Evolutionary conservation across 2,113 vertebrate species (phyloP).

Genomic region (Perognathus longimembris): DNA sequence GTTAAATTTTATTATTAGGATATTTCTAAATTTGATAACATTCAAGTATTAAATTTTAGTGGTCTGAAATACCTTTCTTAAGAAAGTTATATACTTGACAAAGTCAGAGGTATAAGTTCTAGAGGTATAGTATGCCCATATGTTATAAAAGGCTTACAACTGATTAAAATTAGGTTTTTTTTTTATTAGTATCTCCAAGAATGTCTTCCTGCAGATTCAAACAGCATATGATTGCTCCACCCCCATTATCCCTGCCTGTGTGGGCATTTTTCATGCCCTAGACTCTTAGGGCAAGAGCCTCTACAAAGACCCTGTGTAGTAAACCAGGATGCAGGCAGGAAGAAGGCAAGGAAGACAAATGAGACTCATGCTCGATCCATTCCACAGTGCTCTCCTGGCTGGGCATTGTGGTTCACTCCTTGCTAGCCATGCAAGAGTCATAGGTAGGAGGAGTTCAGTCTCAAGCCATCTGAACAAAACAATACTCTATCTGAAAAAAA

Average conservation of each 20-base stretch:
- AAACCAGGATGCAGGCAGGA: not conserved
- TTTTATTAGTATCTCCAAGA: not conserved
- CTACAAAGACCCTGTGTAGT: not conserved
- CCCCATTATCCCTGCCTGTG: not conserved
- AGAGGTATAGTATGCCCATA: not conserved
- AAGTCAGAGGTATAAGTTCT: not conserved
- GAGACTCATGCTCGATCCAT: not conserved
- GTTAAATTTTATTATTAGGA: conserved; percentile 1
- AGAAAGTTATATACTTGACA: conserved; percentile 41
- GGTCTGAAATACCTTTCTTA: conserved; percentile 29
- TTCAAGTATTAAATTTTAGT: not conserved
- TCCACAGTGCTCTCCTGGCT: not conserved
- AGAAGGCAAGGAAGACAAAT: not conserved
- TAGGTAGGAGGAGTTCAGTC: too few relatives aligned
- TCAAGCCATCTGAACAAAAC: too few relatives aligned
- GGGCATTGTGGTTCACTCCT: too few relatives aligned
- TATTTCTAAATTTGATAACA: not conserved
- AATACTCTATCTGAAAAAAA: too few relatives aligned
- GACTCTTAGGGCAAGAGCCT: not conserved
- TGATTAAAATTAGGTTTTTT: not conserved
- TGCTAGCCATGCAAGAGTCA: too few relatives aligned
- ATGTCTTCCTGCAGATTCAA: too few relatives aligned
- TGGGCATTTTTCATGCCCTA: not conserved
- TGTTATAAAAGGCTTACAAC: conserved; percentile 1
- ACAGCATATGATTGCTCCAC: not conserved